Base-by-base conservation (phyloP, 37 sponge, comb jelly and placozoan species). In the Chondrosia reniformis region DNA sequence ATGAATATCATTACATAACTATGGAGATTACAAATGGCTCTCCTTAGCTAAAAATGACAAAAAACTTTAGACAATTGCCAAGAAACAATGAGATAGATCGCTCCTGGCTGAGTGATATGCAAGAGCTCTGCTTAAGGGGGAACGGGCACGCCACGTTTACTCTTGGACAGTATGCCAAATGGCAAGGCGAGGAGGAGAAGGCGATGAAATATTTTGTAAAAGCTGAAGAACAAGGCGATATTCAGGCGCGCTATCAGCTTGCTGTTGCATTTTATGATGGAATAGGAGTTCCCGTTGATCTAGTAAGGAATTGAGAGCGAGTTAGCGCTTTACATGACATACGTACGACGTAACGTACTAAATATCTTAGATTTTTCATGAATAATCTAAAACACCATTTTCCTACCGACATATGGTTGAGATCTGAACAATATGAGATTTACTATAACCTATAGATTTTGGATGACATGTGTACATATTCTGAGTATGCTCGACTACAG, bases 191-290 rank as follows among this genome's bases (percentile, higher is more conserved):
- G 36, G 72, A 79, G 31, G 46, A 15, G 9, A 33, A 75, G 15
- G 91, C 91, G n/a, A 3, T 90, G 65, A 27, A 42, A n/a, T 84
- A 87, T 74, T 90, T 90, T 63, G 41, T 66, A 8, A 55, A 25
- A 22, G 91, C 91, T 19, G 83, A 41, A 21, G 61, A 44, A 0
- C n/a, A 58, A 52, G 90, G 74, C 5, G 52, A 71, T 64, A 30
- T 4, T 0, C 94, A 93, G 62, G 94, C 94, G 22, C 36, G 37
- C 39, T 95, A 92, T 57, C 92, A 95, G 72, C 90, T 95, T 0
- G 89, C 84, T 43, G 93, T 91, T 32, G 89, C 92, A 85, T 61
- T 79, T 33, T 95, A 95, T 72, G 92, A 95, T 57, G 96, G 96
- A 31, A 55, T 89, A 9, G 93, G 92, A 43, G 82, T 80, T 30